Conservation (phyloP, 2,888 invertebrate species). For the Octonoba sinensis region DNA sequence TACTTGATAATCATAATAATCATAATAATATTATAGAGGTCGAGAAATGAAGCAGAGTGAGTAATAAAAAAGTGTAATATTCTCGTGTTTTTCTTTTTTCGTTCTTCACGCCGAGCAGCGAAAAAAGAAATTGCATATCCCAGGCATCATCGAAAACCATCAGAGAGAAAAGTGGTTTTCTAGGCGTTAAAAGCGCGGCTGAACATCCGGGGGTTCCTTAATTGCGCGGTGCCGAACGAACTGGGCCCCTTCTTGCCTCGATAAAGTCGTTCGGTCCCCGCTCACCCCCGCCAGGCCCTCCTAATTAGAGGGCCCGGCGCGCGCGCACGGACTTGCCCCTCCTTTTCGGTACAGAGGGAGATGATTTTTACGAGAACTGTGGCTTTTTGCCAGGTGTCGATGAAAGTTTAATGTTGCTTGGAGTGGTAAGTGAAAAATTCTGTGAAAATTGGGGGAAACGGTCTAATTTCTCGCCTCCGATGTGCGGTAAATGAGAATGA, state of each 20-base stretch:
- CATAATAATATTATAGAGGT: conserved; percentile 29
- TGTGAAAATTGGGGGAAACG: no score
- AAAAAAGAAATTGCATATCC: conserved; percentile 39
- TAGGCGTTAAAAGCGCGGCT: conserved; percentile 23
- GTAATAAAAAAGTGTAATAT: conserved; percentile 5
- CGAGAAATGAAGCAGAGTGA: not conserved
- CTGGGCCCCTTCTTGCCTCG: conserved; percentile 8
- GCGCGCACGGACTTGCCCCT: conserved; percentile 40
- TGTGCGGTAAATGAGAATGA: no score
- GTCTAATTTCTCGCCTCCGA: no score
- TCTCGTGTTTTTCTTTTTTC: no score
- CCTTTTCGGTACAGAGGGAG: conserved; percentile 5
- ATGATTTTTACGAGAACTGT: not conserved
- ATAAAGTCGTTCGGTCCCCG: conserved; percentile 51
- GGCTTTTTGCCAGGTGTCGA: conserved; percentile 32
- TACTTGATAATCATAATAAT: conserved; percentile 33
- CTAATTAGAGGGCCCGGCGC: conserved; percentile 37
- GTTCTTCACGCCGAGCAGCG: not conserved
- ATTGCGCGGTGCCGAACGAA: conserved; percentile 19
- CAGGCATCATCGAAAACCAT: conserved; percentile 29
- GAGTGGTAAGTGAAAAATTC: no score
- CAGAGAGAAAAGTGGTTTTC: conserved; percentile 30
- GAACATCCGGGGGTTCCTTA: conserved; percentile 25
- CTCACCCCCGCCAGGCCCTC: conserved; percentile 15
- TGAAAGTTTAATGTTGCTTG: conserved; percentile 28